Conservation (phyloP, 2,888 invertebrate genomes). For the Meloe dianella region DNA sequence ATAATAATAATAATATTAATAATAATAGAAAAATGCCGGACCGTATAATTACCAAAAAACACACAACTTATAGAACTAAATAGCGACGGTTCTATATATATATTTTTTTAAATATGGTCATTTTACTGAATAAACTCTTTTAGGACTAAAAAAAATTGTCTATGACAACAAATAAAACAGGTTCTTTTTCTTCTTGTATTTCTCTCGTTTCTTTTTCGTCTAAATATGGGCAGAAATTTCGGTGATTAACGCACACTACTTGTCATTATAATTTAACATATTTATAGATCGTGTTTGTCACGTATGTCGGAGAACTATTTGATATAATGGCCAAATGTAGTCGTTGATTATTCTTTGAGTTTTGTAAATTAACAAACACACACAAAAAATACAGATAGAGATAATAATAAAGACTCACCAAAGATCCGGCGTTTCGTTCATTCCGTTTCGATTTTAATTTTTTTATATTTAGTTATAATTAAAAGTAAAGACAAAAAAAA, state of each 20-base stretch:
- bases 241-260: constrained; percentile 34
- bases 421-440: constrained; percentile 24
- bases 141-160: not conserved
- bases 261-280: constrained; percentile 34
- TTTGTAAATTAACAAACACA: constrained; percentile 18
- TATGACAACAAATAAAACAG: not conserved
- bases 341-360: constrained; percentile 10
- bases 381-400: not conserved
- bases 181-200: not conserved
- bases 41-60: constrained; percentile 4
- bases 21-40: not conserved
- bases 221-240: constrained; percentile 30
- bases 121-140: not conserved
- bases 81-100: not conserved
- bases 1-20: not conserved
- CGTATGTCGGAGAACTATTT: constrained; percentile 29
- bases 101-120: not conserved
- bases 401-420: constrained; percentile 45
- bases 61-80: constrained; percentile 7
- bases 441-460: not conserved
- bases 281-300: constrained; percentile 34
- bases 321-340: constrained; percentile 23
- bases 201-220: not conserved
- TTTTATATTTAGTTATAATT: constrained; percentile 1
- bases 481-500: not conserved